phyloP scores from a whole-genome alignment of 2,888 invertebrate genomes.

The Scrobipalpa costella region DNA sequence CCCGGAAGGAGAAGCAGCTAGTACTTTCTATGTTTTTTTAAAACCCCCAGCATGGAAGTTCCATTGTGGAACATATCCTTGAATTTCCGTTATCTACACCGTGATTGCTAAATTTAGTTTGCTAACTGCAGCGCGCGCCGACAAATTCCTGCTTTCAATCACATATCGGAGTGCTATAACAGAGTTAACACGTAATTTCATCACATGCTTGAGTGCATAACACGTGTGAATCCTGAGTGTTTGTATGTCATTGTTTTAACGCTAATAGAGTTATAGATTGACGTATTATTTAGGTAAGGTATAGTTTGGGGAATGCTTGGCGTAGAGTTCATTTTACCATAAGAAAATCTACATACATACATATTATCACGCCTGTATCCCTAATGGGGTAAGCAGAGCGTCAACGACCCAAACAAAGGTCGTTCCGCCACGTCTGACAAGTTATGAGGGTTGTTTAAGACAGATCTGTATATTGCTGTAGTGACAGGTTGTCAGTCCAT shows the following conservation, averaged over 20 bases:
- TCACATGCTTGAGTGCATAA: neutral
- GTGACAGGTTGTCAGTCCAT: too few species aligned
- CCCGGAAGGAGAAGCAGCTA: too few species aligned
- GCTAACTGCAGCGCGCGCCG: slow-evolving; percentile 4
- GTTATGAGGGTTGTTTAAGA: too few species aligned
- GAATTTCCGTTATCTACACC: neutral
- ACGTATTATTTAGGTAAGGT: too few species aligned
- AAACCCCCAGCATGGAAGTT: neutral
- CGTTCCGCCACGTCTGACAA: too few species aligned
- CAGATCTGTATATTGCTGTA: too few species aligned
- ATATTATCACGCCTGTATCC: too few species aligned
- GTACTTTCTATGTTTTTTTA: neutral
- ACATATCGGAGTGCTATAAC: neutral
- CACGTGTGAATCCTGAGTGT: slow-evolving; percentile 3
- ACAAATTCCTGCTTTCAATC: slow-evolving; percentile 10
- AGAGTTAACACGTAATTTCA: neutral
- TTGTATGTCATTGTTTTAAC: neutral
- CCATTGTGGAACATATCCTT: neutral
- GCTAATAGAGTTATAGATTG: neutral
- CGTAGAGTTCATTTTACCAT: too few species aligned
- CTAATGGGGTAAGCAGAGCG: too few species aligned
- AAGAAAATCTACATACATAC: too few species aligned
- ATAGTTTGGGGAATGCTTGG: too few species aligned
- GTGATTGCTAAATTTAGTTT: slow-evolving; percentile 2
- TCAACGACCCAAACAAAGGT: too few species aligned